Conservation (phyloP, 2,888 invertebrate genomes). For the Limnephilus auricula region DNA sequence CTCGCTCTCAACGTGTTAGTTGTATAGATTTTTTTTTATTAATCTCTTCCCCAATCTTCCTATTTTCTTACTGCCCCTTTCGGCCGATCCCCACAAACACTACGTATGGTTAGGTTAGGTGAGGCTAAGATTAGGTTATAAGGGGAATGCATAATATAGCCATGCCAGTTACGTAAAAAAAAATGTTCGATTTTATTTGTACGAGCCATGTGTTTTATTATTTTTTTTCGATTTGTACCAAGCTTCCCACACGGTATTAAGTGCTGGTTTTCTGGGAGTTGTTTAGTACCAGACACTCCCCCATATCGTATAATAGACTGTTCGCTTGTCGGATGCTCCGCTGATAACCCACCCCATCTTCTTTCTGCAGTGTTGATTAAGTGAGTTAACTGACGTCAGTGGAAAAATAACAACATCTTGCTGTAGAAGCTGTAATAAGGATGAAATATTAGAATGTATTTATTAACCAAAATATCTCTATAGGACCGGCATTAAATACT, state of each 20-base stretch:
- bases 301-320: background rate
- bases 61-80: background rate
- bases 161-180: background rate
- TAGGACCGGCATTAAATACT: too few relatives aligned
- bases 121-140: background rate
- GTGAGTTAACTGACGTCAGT: background rate
- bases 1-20: too few relatives aligned
- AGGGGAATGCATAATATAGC: background rate
- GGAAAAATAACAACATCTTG: background rate
- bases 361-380: background rate
- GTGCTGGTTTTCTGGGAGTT: background rate
- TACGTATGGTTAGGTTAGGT: background rate
- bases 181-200: background rate
- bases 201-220: background rate
- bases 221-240: background rate
- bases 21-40: too few relatives aligned
- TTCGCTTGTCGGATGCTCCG: background rate
- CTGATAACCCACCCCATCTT: background rate
- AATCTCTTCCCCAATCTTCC: too few relatives aligned
- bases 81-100: background rate
- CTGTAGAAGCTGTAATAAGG: background rate
- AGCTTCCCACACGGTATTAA: background rate
- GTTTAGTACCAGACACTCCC: background rate
- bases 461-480: too few relatives aligned
- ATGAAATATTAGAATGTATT: background rate